Conservation (phyloP, 1,140 invertebrate species). For the Sitodiplosis mosellana region DNA sequence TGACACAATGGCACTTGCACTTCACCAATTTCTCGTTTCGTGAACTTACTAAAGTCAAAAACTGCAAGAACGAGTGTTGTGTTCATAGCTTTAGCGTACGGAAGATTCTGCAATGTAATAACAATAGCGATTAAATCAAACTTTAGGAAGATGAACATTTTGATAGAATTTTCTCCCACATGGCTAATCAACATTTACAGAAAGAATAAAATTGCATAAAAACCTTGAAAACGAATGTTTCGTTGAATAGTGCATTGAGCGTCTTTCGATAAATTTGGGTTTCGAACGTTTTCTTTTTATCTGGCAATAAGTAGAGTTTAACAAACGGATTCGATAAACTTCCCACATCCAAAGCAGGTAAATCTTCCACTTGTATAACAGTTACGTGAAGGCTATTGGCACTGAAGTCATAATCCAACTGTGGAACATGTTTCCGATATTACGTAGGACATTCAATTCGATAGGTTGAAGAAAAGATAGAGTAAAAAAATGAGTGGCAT, state of each 20-base stretch:
- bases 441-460: constrained; percentile 4
- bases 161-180: no score
- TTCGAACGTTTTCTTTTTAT: constrained; percentile 99
- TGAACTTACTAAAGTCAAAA: constrained; percentile 99
- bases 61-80: constrained; percentile 98
- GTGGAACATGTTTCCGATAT: constrained; percentile 12
- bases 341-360: constrained; percentile 97
- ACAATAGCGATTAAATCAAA: neutral
- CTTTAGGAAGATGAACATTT: no score
- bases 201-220: constrained; percentile 9
- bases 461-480: constrained; percentile 2
- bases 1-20: constrained; percentile 95
- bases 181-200: no score
- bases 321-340: constrained; percentile 99
- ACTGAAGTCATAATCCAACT: constrained; percentile 99
- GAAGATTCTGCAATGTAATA: constrained; percentile 55
- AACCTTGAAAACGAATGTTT: constrained; percentile 98
- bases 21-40: constrained; percentile 99
- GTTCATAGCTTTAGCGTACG: constrained; percentile 94
- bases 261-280: constrained; percentile 99
- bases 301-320: constrained; percentile 95
- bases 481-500: constrained; percentile 3
- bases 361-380: constrained; percentile 94
- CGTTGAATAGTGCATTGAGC: constrained; percentile 95
- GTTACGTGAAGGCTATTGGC: constrained; percentile 94